These are phyloP conservation scores for Macrocentrus cingulum DNA, from an alignment of 1,140 invertebrate species.

Conservation along the genomic window DNA sequence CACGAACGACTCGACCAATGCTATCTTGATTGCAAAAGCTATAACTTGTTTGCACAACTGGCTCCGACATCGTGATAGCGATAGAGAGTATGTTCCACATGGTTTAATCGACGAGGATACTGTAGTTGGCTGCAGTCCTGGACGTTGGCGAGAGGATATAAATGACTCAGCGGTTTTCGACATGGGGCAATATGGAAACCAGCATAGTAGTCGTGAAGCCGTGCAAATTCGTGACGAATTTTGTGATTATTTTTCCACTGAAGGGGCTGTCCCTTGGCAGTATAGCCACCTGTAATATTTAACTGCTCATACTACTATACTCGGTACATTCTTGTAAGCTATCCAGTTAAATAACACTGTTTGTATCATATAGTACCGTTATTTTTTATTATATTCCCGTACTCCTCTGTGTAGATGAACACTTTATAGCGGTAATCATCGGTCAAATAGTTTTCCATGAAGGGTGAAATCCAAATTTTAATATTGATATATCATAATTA, in stretches of 20 bases:
- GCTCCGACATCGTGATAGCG: constrained; percentile 14
- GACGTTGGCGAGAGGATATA: not conserved
- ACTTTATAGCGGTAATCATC: too few species aligned
- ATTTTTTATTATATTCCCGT: too few species aligned
- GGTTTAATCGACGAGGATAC: not conserved
- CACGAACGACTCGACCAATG: not conserved
- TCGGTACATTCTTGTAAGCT: too few species aligned
- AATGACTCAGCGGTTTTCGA: not conserved
- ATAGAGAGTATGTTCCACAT: constrained; percentile 5
- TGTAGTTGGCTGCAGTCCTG: not conserved
- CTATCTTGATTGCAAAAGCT: too few species aligned
- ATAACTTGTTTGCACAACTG: constrained; percentile 23
- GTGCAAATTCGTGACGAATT: not conserved
- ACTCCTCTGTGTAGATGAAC: too few species aligned
- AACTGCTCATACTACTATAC: too few species aligned
- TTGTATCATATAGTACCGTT: too few species aligned
- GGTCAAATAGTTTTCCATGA: too few species aligned
- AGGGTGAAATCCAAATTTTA: too few species aligned
- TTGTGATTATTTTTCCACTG: constrained; percentile 4
- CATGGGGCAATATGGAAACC: not conserved
- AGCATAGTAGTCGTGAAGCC: not conserved
- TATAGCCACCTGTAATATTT: too few species aligned
- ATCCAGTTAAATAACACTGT: too few species aligned
- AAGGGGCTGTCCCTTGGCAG: constrained; percentile 9
- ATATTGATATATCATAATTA: too few species aligned